A percentile compares a stretch with the other conserved stretches of the same genome.
Evolutionary conservation across 2,888 invertebrate species (phyloP).

Genomic region (Erebia ligea): DNA sequence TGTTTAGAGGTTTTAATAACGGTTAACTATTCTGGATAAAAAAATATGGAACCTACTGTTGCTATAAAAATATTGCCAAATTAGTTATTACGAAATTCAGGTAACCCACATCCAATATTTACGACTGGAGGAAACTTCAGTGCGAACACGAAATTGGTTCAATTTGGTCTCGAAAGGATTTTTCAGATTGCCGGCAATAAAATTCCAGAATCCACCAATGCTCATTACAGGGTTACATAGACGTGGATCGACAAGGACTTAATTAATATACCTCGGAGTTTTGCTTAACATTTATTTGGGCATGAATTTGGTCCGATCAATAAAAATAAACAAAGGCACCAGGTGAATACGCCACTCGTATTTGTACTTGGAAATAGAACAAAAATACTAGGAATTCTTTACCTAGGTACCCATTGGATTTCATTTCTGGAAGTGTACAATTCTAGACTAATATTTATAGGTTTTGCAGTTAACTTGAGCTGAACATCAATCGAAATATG

Average conservation of each 20-base stretch:
- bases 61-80: neutral
- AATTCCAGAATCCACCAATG: neutral
- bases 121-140: neutral
- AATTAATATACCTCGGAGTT: neutral
- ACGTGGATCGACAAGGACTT: neutral
- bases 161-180: constrained; percentile 30
- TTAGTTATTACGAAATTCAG: neutral
- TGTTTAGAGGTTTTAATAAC: too few species aligned
- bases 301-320: neutral
- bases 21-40: too few species aligned
- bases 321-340: neutral
- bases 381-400: neutral
- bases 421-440: neutral
- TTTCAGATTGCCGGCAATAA: constrained; percentile 30
- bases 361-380: neutral
- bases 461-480: neutral
- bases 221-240: neutral
- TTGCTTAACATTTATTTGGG: neutral
- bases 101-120: neutral
- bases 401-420: neutral
- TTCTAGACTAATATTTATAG: neutral
- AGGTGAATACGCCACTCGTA: neutral
- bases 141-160: constrained; percentile 8
- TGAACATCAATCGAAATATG: neutral
- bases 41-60: too few species aligned